A percentile compares a stretch with the other conserved stretches of the same genome.
Conservation (phyloP, 2,888 invertebrate species). For the Eurois occulta region DNA sequence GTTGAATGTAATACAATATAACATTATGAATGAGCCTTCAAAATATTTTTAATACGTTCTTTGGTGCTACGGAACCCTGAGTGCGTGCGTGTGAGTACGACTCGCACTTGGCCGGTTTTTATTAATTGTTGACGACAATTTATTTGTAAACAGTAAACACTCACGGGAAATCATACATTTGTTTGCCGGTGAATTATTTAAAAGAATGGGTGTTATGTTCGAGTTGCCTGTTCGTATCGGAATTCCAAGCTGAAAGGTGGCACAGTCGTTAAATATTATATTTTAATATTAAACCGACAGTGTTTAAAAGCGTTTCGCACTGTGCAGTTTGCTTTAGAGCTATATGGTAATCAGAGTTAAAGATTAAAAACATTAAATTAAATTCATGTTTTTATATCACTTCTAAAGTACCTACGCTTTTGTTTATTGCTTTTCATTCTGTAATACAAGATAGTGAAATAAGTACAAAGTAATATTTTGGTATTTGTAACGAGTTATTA, state of each 20-base stretch:
- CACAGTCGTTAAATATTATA: not conserved
- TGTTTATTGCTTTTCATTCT: not conserved
- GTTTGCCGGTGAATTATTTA: constrained; percentile 32
- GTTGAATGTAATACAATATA: too few relatives aligned
- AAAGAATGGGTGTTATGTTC: constrained; percentile 20
- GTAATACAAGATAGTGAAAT: not conserved
- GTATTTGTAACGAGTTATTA: not conserved
- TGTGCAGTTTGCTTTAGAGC: not conserved
- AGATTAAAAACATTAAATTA: too few relatives aligned
- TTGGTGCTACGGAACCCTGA: too few relatives aligned
- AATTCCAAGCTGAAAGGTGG: constrained; percentile 22
- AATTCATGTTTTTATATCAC: not conserved
- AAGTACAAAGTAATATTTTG: not conserved
- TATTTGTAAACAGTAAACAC: constrained; percentile 59
- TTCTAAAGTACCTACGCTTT: not conserved
- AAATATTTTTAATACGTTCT: too few relatives aligned
- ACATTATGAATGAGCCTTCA: too few relatives aligned
- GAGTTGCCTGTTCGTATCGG: constrained; percentile 19
- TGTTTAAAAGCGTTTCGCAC: not conserved
- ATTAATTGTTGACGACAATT: constrained; percentile 21
- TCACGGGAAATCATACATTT: constrained; percentile 22
- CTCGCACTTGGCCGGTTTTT: constrained; percentile 14
- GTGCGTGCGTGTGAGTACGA: too few relatives aligned
- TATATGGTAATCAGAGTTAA: not conserved
- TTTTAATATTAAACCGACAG: not conserved